phyloP scores from a whole-genome alignment of 2,888 invertebrate species.

The Cephus nigrinus region DNA sequence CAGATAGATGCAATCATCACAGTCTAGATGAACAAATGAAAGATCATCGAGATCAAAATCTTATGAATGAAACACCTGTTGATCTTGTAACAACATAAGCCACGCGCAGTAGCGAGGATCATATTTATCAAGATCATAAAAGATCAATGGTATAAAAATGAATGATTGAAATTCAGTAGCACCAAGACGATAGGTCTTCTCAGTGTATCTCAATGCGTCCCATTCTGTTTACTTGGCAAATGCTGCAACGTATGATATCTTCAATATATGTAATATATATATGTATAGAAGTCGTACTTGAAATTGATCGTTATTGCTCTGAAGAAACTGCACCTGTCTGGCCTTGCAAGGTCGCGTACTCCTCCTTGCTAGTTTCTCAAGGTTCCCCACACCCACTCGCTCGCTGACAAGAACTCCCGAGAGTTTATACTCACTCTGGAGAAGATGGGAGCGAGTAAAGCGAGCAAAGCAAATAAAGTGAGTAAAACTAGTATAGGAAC shows the following conservation, averaged over 20 bases:
- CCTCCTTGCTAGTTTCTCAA: not conserved
- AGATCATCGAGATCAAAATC: not conserved
- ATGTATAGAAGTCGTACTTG: constrained; percentile 1
- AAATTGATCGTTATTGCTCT: not conserved
- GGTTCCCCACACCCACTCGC: not conserved
- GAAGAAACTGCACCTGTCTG: not conserved
- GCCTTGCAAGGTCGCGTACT: not conserved
- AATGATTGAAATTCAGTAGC: not conserved
- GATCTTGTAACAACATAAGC: not conserved
- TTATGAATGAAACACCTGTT: not conserved
- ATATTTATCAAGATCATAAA: not conserved
- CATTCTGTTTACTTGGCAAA: not conserved
- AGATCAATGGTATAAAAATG: not conserved
- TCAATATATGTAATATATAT: constrained; percentile 5
- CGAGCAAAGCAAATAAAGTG: too few species aligned
- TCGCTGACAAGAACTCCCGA: not conserved
- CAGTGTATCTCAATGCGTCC: not conserved
- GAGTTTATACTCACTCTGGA: not conserved
- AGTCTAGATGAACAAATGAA: not conserved
- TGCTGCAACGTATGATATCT: not conserved
- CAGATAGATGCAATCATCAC: not conserved
- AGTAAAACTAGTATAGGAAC: constrained; percentile 20
- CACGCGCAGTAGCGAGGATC: not conserved
- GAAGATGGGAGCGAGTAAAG: not conserved
- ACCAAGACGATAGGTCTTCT: not conserved